Evolutionary conservation across 2,888 invertebrate species (phyloP), one percentile per base, ranked within the genome.

Genomic region (Schizaphis graminum): DNA sequence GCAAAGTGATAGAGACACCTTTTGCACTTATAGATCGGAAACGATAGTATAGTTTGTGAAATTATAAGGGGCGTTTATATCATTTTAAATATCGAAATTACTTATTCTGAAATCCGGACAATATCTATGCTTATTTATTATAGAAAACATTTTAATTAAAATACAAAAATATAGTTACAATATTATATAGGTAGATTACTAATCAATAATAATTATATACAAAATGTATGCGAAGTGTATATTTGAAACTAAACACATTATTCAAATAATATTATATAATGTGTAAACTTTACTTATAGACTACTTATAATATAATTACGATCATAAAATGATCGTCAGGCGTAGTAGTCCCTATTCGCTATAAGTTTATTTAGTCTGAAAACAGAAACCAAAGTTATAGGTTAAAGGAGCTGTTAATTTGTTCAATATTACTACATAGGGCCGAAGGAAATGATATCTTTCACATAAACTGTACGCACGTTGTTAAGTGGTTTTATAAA

Each of bases 331-430:
- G 57, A 61, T 47, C 67, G 90, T 67, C 67, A 67, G n/a, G 47
- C 47, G n/a, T 28, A 3, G 53, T 24, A 2, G 16, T 89, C 7
- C 28, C 35, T 67, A 53, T n/a, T 87, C n/a, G 16, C 47, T 56
- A 11, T 10, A 77, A 91, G 35, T 77, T 77, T n/a, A n/a, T n/a
- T 77, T 13, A 35, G 41, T 11, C 47, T 53, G 77, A 77, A 49
- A 91, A 91, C 26, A 4, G 61, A 61, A 47, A 91, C 56, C 24
- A 86, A 56, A 91, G 85, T 85, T 85, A 56, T 56, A n/a, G 84
- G 85, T 91, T 91, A 91, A 91, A 85, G 41, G 56, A 91, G 56
- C 53, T 44, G 13, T 67, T 77, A 10, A 77, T 89, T 57, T 24
- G 91, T 91, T 77, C 4, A 21, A 26, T 21, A 56, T 57, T 16